Evolutionary conservation across 2,797 vertebrate genomes (phyloP).

Genomic region (Avahi laniger): DNA sequence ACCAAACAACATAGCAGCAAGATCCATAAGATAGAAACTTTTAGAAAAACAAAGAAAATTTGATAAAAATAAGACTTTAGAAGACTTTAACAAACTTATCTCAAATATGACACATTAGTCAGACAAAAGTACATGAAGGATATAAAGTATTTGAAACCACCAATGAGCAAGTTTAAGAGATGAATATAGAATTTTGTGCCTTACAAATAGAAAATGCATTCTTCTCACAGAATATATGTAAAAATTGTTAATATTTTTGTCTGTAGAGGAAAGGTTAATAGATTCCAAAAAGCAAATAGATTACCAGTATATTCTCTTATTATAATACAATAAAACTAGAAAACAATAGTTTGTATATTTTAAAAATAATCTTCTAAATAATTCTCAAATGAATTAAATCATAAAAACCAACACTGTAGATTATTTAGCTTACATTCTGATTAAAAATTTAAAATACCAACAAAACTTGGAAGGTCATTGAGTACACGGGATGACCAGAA

Average conservation of each 20-base stretch:
- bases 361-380: neutral
- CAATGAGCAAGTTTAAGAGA: constrained; percentile 14
- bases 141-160: neutral
- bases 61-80: neutral
- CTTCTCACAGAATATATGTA: neutral
- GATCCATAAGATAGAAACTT: neutral
- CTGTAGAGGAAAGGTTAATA: constrained; percentile 26
- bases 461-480: neutral
- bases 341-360: neutral
- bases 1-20: neutral
- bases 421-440: constrained; percentile 42
- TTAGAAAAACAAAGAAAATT: neutral
- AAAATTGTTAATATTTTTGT: constrained; percentile 2
- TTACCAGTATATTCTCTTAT: neutral
- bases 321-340: neutral
- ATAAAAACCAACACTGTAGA: neutral
- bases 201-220: neutral
- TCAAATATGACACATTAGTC: constrained; percentile 13
- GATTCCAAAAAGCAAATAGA: constrained; percentile 7
- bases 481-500: neutral
- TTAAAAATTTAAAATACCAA: neutral
- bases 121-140: neutral
- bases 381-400: neutral
- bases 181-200: neutral
- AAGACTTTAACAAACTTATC: neutral